Evolutionary conservation across 1,140 invertebrate species (phyloP).

Genomic region (Calliphora vicina): DNA sequence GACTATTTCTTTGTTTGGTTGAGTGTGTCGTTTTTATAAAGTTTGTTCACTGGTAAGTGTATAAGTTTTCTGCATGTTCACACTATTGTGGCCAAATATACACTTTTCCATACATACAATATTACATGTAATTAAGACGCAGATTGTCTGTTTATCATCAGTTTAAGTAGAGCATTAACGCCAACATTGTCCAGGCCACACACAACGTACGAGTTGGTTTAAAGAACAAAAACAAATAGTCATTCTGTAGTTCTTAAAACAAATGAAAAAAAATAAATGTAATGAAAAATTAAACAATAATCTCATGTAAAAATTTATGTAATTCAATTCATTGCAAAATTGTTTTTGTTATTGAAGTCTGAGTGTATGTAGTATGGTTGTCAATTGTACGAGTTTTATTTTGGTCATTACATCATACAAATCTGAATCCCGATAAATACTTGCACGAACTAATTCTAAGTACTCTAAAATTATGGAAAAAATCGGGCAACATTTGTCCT

Average conservation of each 20-base stretch:
- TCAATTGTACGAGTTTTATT: no score
- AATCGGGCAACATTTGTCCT: no score
- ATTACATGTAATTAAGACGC: background rate
- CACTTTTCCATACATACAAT: background rate
- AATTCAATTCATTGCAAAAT: background rate
- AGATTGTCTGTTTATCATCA: constrained; percentile 1
- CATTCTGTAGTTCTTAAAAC: background rate
- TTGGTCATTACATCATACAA: no score
- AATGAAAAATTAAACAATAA: background rate
- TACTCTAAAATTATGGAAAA: no score
- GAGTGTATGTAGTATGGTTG: no score
- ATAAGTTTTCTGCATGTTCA: background rate
- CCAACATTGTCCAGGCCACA: background rate
- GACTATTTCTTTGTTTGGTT: background rate
- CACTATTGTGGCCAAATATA: background rate
- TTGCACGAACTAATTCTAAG: no score
- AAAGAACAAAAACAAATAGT: background rate
- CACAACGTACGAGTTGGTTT: background rate
- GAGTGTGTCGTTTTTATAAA: background rate
- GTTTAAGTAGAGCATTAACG: background rate
- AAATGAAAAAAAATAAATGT: background rate
- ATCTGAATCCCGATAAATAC: no score
- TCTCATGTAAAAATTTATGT: background rate
- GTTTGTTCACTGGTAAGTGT: background rate
- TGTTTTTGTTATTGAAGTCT: background rate